Percentiles rank a stretch among this genome's conserved stretches.
Conservation (phyloP, 2,797 vertebrate species). For the Carapus acus region DNA sequence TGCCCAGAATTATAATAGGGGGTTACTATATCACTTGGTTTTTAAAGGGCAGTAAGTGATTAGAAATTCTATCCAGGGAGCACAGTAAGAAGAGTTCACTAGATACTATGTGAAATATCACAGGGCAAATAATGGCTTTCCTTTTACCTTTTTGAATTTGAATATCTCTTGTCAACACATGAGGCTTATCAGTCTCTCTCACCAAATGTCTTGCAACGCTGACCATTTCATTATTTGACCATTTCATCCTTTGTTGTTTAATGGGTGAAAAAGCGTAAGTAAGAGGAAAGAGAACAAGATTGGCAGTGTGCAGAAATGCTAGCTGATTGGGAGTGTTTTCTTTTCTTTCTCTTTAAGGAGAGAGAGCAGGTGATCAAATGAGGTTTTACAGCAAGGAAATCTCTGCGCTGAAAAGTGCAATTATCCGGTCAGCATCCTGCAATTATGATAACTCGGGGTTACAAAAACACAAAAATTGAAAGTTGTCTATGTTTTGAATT, state of each 20-base stretch:
- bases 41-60: neutral
- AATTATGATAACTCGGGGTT: slow-evolving; percentile 25
- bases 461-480: slow-evolving; percentile 12
- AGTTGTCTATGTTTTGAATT: no score
- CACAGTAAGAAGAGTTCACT: no score
- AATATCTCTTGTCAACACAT: no score
- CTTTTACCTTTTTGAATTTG: no score
- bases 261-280: slow-evolving; percentile 3
- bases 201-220: slow-evolving; percentile 10
- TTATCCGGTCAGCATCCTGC: slow-evolving; percentile 17
- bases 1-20: slow-evolving; percentile 15
- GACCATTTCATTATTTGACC: slow-evolving; percentile 3
- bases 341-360: neutral
- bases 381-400: slow-evolving; percentile 6
- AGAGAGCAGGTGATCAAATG: slow-evolving; percentile 8
- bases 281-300: slow-evolving; percentile 11
- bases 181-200: no score
- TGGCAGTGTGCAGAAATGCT: slow-evolving; percentile 1
- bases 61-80: neutral
- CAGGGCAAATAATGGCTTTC: no score
- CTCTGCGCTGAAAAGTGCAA: slow-evolving; percentile 24
- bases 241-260: slow-evolving; percentile 12
- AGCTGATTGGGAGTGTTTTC: neutral
- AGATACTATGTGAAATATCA: no score
- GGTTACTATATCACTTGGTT: neutral